A percentile compares a stretch with the other conserved stretches of the same genome.
Evolutionary conservation across 2,113 vertebrate genomes (phyloP).

Genomic region (Kryptolebias marmoratus): DNA sequence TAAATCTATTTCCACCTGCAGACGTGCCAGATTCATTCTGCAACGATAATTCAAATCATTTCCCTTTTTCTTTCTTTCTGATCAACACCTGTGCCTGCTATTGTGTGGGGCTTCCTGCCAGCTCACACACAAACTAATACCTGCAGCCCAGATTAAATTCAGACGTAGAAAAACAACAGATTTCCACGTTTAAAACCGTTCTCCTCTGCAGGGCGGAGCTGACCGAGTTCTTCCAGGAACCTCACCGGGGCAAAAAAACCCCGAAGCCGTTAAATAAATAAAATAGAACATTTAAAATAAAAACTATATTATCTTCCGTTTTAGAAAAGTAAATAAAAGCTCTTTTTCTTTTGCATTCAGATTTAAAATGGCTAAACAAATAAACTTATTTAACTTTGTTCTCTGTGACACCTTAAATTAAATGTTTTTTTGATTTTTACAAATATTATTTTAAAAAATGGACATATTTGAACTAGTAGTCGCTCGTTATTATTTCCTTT

Average conservation of each 20-base stretch:
- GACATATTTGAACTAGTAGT: too few relatives aligned
- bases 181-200: conserved; percentile 35
- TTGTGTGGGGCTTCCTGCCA: conserved; percentile 67
- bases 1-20: conserved; percentile 24
- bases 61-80: conserved; percentile 19
- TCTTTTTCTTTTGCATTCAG: too few relatives aligned
- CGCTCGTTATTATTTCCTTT: too few relatives aligned
- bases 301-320: too few relatives aligned
- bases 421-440: too few relatives aligned
- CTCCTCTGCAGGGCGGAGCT: conserved; percentile 22
- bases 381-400: too few relatives aligned
- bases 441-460: too few relatives aligned
- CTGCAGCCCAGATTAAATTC: conserved; percentile 61
- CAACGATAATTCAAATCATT: conserved; percentile 66
- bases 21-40: conserved; percentile 48
- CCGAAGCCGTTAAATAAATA: background rate
- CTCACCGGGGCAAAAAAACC: conserved; percentile 1
- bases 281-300: background rate
- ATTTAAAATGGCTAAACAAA: too few relatives aligned
- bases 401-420: too few relatives aligned
- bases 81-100: conserved; percentile 70
- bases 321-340: too few relatives aligned
- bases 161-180: conserved; percentile 60
- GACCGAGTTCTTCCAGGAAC: conserved; percentile 21
- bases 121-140: conserved; percentile 55